Evolutionary conservation across 2,888 invertebrate species (phyloP).

Genomic region (Auanema sp.): DNA sequence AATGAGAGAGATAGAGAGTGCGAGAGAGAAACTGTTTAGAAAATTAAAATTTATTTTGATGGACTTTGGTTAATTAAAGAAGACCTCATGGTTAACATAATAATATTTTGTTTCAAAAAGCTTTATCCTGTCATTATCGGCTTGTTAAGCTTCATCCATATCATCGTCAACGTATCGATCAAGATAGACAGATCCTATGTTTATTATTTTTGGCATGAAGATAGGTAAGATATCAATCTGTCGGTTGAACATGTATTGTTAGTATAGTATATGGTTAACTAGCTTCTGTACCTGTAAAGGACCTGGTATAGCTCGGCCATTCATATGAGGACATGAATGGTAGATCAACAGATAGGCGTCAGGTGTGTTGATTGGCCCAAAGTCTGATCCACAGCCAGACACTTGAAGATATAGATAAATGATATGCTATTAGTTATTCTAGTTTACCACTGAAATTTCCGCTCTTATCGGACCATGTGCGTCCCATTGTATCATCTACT

Average conservation of each 20-base stretch:
- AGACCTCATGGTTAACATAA: too few species aligned
- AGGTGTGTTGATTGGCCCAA: conserved; percentile 45
- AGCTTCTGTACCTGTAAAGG: not conserved
- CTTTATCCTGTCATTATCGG: too few species aligned
- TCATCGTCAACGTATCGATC: conserved; percentile 36
- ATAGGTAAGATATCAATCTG: conserved; percentile 41
- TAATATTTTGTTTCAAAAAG: too few species aligned
- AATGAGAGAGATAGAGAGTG: too few species aligned
- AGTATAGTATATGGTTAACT: not conserved
- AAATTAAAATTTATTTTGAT: too few species aligned
- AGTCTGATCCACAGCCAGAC: conserved; percentile 45
- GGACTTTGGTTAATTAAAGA: too few species aligned
- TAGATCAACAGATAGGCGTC: conserved; percentile 41
- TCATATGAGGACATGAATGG: conserved; percentile 34
- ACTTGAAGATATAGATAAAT: too few species aligned
- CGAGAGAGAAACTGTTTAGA: too few species aligned
- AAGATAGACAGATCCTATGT: conserved; percentile 40
- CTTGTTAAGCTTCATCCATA: conserved; percentile 10
- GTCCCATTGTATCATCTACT: conserved; percentile 41
- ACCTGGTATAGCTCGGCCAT: not conserved
- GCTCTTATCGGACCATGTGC: conserved; percentile 34
- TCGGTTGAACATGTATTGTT: not conserved
- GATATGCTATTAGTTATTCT: too few species aligned
- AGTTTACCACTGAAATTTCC: conserved; percentile 34
- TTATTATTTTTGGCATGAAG: conserved; percentile 34